Evolutionary conservation across 2,113 vertebrate genomes (phyloP).

Genomic region (Chroicocephalus ridibundus): DNA sequence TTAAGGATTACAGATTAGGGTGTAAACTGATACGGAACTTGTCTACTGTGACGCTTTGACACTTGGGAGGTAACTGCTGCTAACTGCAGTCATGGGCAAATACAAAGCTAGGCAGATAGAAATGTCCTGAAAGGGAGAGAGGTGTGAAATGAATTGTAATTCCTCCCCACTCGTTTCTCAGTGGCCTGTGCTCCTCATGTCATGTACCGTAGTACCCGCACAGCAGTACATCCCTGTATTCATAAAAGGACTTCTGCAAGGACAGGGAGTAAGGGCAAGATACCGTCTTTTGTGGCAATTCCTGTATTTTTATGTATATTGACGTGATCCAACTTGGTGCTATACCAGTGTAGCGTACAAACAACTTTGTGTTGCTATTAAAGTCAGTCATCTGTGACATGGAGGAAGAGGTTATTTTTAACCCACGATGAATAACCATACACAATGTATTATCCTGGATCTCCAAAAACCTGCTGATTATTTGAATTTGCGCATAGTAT

Average conservation of each 20-base stretch:
- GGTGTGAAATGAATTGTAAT: background rate
- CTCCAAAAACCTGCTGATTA: background rate
- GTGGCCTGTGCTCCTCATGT: background rate
- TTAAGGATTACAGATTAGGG: background rate
- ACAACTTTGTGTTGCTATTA: background rate
- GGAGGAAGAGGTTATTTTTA: background rate
- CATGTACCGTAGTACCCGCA: background rate
- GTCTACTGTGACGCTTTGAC: background rate
- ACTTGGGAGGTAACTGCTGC: background rate
- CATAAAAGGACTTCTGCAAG: background rate
- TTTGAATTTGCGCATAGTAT: background rate
- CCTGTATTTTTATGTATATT: background rate
- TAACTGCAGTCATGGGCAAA: background rate
- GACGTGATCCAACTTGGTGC: background rate
- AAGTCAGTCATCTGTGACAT: background rate
- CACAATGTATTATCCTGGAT: background rate
- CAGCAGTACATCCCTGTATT: background rate
- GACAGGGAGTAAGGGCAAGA: background rate
- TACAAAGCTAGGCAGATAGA: background rate
- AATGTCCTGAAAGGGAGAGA: background rate
- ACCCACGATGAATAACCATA: background rate
- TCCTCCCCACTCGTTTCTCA: background rate
- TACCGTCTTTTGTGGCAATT: background rate
- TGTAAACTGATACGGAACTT: background rate
- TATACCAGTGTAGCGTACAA: background rate